Evolutionary conservation across 92 coral and sea anemone genomes (phyloP).

Genomic region (Epizoanthus ramosus): DNA sequence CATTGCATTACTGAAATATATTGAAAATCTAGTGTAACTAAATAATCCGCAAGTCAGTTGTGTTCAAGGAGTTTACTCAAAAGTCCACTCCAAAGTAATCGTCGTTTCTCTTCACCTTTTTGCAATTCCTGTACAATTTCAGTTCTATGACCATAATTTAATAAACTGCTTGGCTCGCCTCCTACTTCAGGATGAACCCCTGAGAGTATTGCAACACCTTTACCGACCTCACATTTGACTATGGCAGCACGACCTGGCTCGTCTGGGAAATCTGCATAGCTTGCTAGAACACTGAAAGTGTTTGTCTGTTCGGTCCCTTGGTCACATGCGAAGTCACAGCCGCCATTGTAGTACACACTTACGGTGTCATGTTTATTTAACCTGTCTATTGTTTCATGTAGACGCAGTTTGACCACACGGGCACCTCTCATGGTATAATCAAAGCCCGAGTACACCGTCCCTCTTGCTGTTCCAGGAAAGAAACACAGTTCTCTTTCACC

Average conservation of each 20-base stretch:
- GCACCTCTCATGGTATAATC: slow-evolving; percentile 19
- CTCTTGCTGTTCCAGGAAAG: slow-evolving; percentile 28
- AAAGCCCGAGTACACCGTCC: slow-evolving; percentile 20
- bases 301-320: background rate
- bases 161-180: background rate
- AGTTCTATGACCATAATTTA: background rate
- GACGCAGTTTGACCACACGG: slow-evolving; percentile 15
- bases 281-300: slow-evolving; percentile 1
- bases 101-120: background rate
- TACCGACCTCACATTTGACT: slow-evolving; percentile 2
- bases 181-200: slow-evolving; percentile 19
- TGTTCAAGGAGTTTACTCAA: background rate
- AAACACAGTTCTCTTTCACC: slow-evolving; percentile 33
- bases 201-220: slow-evolving; percentile 21
- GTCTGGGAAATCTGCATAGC: slow-evolving; percentile 21
- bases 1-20: no score
- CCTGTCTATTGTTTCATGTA: background rate
- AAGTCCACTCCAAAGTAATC: slow-evolving; percentile 25
- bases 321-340: slow-evolving; percentile 6
- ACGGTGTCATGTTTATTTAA: background rate
- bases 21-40: no score
- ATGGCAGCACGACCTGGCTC: slow-evolving; percentile 2
- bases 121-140: slow-evolving; percentile 3
- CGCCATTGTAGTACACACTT: slow-evolving; percentile 18
- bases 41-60: no score